A percentile compares a stretch with the other conserved stretches of the same genome.
These are phyloP conservation scores for Falco biarmicus DNA, from an alignment of 2,797 vertebrate genomes.

Conservation along the genomic window DNA sequence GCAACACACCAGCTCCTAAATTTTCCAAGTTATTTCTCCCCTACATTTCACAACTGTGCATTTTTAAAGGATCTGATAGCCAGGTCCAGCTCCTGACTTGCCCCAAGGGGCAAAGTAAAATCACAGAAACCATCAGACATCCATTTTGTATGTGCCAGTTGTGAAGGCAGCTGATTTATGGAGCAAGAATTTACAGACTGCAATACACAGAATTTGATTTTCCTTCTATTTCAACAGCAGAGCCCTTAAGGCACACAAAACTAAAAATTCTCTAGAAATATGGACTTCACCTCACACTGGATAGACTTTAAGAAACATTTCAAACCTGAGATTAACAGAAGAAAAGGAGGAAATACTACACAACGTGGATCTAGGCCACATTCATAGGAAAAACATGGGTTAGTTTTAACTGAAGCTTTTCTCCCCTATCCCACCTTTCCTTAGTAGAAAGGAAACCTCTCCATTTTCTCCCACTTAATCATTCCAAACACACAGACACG, in stretches of 20 bases:
- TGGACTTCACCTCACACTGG: background rate
- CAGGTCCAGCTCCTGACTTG: background rate
- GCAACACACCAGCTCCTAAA: background rate
- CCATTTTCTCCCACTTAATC: background rate
- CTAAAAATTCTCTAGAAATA: background rate
- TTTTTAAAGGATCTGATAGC: background rate
- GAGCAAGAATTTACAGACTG: background rate
- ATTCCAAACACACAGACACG: background rate
- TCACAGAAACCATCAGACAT: background rate
- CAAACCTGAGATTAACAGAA: background rate
- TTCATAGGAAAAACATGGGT: background rate
- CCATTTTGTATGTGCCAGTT: background rate
- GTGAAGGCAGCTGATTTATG: background rate
- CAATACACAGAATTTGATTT: background rate
- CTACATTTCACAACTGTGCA: background rate
- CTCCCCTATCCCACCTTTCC: background rate
- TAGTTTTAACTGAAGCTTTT: background rate
- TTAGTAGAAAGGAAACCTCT: background rate
- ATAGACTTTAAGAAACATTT: background rate
- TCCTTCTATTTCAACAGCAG: background rate
- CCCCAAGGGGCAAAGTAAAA: background rate
- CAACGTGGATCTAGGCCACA: background rate
- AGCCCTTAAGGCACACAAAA: background rate
- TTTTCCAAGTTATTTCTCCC: background rate
- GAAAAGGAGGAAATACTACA: background rate